phyloP scores from a whole-genome alignment of 2,888 invertebrate genomes.

The Netelia virgata region DNA sequence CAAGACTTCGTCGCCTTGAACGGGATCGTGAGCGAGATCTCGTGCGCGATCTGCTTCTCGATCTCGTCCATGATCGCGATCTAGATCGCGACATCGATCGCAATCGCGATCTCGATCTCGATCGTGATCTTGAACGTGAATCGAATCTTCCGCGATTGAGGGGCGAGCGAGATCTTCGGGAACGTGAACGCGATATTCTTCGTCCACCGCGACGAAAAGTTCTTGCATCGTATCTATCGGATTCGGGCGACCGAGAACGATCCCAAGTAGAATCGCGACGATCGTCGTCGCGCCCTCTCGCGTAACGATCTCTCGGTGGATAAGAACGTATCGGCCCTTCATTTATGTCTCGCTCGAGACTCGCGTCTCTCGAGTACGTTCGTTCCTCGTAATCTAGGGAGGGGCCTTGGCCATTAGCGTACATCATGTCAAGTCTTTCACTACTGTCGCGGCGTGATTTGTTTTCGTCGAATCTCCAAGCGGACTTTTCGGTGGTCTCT shows the following conservation, averaged over 20 bases:
- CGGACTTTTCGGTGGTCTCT: constrained; percentile 70
- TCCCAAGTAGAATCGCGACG: constrained; percentile 74
- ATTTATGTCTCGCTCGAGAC: constrained; percentile 77
- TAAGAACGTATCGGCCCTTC: constrained; percentile 72
- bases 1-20: constrained; percentile 83
- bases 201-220: constrained; percentile 69
- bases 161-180: constrained; percentile 67
- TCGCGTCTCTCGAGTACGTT: constrained; percentile 75
- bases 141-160: constrained; percentile 68
- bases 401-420: constrained; percentile 72
- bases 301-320: constrained; percentile 50
- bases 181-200: constrained; percentile 54
- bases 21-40: constrained; percentile 75
- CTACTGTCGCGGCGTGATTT: constrained; percentile 72
- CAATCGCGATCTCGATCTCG: constrained; percentile 84
- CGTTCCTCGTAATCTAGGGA: constrained; percentile 77
- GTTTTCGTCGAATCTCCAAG: constrained; percentile 77
- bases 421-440: constrained; percentile 75
- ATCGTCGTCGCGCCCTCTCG: constrained; percentile 53
- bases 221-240: constrained; percentile 73
- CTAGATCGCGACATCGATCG: constrained; percentile 82
- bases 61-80: constrained; percentile 77
- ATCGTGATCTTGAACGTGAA: constrained; percentile 72
- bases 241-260: constrained; percentile 75
- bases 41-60: constrained; percentile 72